These are phyloP conservation scores for Heliconius eleuchia DNA, from an alignment of 1,140 invertebrate species.

Conservation along the genomic window DNA sequence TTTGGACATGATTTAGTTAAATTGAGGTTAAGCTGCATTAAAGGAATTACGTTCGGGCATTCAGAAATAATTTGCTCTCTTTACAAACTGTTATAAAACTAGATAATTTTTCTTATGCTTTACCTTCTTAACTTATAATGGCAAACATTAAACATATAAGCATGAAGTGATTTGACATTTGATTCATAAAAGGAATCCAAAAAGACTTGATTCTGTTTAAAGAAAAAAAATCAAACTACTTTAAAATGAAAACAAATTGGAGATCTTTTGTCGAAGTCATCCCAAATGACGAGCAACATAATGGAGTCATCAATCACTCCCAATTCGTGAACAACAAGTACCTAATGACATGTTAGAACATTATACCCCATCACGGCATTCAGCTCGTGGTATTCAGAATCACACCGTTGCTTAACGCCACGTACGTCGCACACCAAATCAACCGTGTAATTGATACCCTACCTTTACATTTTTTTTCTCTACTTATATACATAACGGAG, in stretches of 20 bases:
- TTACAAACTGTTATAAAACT: neutral
- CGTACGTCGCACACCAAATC: slow-evolving; percentile 52
- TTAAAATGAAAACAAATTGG: neutral
- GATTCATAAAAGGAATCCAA: neutral
- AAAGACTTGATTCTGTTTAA: neutral
- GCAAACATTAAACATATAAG: neutral
- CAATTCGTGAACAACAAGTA: slow-evolving; percentile 23
- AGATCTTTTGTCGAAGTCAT: slow-evolving; percentile 7
- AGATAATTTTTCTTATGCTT: too few species aligned
- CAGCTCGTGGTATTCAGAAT: slow-evolving; percentile 50
- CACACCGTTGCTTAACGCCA: slow-evolving; percentile 30
- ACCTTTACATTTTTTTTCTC: slow-evolving; percentile 38
- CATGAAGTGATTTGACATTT: neutral
- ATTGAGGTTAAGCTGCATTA: slow-evolving; percentile 4
- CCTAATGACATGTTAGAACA: slow-evolving; percentile 32
- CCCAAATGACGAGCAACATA: slow-evolving; percentile 8
- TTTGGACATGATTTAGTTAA: slow-evolving; percentile 19
- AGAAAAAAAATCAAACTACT: neutral
- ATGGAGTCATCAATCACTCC: slow-evolving; percentile 33
- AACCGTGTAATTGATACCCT: slow-evolving; percentile 56
- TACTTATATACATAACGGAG: slow-evolving; percentile 1
- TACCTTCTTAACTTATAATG: too few species aligned
- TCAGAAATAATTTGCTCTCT: neutral
- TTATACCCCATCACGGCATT: slow-evolving; percentile 23
- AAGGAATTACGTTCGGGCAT: neutral